Evolutionary conservation across 92 coral and sea anemone species (phyloP).

Genomic region (Paramuricea clavata): DNA sequence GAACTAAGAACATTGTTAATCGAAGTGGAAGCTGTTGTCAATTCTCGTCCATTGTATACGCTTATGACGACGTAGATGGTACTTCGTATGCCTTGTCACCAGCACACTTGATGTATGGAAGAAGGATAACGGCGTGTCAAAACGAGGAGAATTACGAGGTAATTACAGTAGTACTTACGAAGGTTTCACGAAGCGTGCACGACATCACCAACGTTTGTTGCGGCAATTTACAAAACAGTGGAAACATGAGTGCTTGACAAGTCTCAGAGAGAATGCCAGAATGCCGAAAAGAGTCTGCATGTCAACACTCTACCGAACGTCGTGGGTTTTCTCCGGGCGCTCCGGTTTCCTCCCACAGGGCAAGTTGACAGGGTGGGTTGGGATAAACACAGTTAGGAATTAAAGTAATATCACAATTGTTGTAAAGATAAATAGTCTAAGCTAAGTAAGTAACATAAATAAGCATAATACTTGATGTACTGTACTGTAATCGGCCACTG

Average conservation of each 20-base stretch:
- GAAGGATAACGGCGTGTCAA: not conserved
- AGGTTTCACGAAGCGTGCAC: slow-evolving; percentile 9
- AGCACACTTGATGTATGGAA: slow-evolving; percentile 13
- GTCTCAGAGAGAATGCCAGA: slow-evolving; percentile 24
- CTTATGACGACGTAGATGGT: slow-evolving; percentile 8
- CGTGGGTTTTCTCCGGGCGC: too few species aligned
- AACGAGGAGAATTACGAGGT: not conserved
- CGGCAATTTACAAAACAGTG: slow-evolving; percentile 24
- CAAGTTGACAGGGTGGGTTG: too few species aligned
- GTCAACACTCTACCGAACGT: too few species aligned
- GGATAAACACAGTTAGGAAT: too few species aligned
- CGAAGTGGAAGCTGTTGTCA: not conserved
- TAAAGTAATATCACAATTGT: too few species aligned
- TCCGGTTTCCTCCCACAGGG: too few species aligned
- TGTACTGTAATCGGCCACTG: too few species aligned
- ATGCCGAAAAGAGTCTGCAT: too few species aligned
- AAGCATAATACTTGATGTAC: too few species aligned
- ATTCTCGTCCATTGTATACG: slow-evolving; percentile 1
- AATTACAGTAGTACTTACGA: not conserved
- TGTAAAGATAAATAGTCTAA: too few species aligned
- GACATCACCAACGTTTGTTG: slow-evolving; percentile 6
- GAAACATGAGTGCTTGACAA: slow-evolving; percentile 16
- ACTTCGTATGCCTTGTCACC: not conserved
- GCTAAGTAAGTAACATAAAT: too few species aligned
- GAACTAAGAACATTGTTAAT: slow-evolving; percentile 32